Conservation (phyloP, 2,888 invertebrate genomes). For the Scotopteryx bipunctaria region DNA sequence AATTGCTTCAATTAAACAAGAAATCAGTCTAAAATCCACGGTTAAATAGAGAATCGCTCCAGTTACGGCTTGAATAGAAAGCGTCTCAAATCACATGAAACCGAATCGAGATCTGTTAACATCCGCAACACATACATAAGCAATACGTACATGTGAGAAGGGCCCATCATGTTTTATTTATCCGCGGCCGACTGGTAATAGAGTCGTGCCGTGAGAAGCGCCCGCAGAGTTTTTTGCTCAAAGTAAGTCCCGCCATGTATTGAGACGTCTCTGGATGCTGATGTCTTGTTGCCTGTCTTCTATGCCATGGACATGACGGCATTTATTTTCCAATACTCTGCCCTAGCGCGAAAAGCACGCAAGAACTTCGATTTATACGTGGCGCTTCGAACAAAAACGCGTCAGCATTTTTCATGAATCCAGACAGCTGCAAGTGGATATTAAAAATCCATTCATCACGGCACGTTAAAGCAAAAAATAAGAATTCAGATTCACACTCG, state of each 20-base stretch:
- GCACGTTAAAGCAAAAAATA: slow-evolving; percentile 68
- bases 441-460: slow-evolving; percentile 79
- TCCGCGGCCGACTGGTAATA: slow-evolving; percentile 79
- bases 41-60: slow-evolving; percentile 39
- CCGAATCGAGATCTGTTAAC: slow-evolving; percentile 75
- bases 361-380: slow-evolving; percentile 36
- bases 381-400: slow-evolving; percentile 45
- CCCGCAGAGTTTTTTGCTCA: slow-evolving; percentile 78
- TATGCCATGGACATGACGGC: slow-evolving; percentile 74
- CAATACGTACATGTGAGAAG: slow-evolving; percentile 72
- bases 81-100: slow-evolving; percentile 71
- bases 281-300: slow-evolving; percentile 79
- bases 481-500: slow-evolving; percentile 78
- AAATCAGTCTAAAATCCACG: slow-evolving; percentile 14
- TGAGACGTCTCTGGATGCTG: slow-evolving; percentile 80
- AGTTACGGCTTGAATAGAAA: slow-evolving; percentile 56
- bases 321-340: slow-evolving; percentile 61
- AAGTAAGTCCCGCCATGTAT: slow-evolving; percentile 67
- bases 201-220: slow-evolving; percentile 81
- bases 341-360: slow-evolving; percentile 34
- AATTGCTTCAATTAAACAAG: slow-evolving; percentile 30
- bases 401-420: slow-evolving; percentile 62
- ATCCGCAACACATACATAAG: slow-evolving; percentile 67
- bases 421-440: slow-evolving; percentile 74
- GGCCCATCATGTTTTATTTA: slow-evolving; percentile 83